Conservation (phyloP, 1,140 invertebrate species). For the Brevipalpus yothersi region DNA sequence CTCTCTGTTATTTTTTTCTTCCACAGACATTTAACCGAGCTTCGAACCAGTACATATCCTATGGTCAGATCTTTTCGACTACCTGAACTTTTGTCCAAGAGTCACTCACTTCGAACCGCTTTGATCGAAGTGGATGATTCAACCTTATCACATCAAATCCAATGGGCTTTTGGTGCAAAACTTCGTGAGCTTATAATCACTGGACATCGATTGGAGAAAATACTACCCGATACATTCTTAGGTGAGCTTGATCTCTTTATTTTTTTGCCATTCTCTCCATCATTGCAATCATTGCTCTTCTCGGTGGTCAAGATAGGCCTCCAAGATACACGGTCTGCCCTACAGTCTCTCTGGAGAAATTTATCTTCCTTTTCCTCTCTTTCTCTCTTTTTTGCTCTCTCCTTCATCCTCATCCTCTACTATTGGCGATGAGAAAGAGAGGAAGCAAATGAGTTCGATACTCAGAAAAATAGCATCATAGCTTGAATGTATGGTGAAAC, state of each 20-base stretch:
- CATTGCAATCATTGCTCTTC: background rate
- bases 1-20: background rate
- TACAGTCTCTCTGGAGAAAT: background rate
- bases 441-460: too few relatives aligned
- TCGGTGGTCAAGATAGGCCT: too few relatives aligned
- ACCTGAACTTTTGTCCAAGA: constrained; percentile 11
- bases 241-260: background rate
- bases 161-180: constrained; percentile 13
- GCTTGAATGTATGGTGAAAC: too few relatives aligned
- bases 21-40: constrained; percentile 7
- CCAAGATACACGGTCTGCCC: background rate
- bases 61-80: constrained; percentile 12
- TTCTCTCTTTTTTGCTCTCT: too few relatives aligned
- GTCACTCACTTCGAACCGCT: constrained; percentile 5
- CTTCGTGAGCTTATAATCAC: constrained; percentile 12
- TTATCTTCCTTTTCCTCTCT: too few relatives aligned
- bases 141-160: constrained; percentile 12
- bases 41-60: constrained; percentile 13
- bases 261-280: too few relatives aligned
- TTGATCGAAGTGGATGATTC: constrained; percentile 12
- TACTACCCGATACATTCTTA: constrained; percentile 14
- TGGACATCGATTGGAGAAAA: constrained; percentile 9
- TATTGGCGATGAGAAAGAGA: too few relatives aligned
- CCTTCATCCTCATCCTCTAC: too few relatives aligned
- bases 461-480: too few relatives aligned